Percentiles rank a stretch among this genome's conserved stretches.
Conservation (phyloP, 2,113 vertebrate genomes). For the Silurus asotus region DNA sequence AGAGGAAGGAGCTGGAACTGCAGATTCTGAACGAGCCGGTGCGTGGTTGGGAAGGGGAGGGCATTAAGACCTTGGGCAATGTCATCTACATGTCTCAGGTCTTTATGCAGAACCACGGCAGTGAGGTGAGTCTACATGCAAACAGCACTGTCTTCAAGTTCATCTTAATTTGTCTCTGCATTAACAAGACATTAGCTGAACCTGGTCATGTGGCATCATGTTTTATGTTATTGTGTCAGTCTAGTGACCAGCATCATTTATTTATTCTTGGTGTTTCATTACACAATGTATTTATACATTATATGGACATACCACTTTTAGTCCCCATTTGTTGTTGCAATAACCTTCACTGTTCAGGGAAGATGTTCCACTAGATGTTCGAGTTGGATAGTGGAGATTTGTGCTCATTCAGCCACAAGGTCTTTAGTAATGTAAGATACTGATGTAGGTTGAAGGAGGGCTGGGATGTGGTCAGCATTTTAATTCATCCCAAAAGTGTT, state of each 20-base stretch:
- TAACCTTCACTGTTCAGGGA: too few relatives aligned
- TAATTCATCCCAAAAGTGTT: too few relatives aligned
- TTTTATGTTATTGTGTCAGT: not conserved
- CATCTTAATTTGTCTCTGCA: not conserved
- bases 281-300: not conserved
- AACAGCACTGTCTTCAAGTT: not conserved
- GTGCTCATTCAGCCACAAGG: too few relatives aligned
- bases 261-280: not conserved
- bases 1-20: slow-evolving; percentile 90
- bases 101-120: slow-evolving; percentile 82
- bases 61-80: slow-evolving; percentile 85
- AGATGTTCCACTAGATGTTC: too few relatives aligned
- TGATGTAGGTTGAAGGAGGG: too few relatives aligned
- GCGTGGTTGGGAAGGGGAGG: slow-evolving; percentile 93
- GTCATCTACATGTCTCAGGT: slow-evolving; percentile 92
- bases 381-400: too few relatives aligned
- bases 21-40: slow-evolving; percentile 93
- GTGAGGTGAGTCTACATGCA: slow-evolving; percentile 77
- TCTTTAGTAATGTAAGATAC: too few relatives aligned
- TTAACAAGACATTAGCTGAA: not conserved
- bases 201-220: not conserved
- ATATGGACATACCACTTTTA: too few relatives aligned
- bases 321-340: too few relatives aligned
- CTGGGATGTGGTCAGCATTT: too few relatives aligned
- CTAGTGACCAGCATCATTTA: not conserved